phyloP scores from a whole-genome alignment of 2,888 invertebrate species.

The Odontocolon sp. region DNA sequence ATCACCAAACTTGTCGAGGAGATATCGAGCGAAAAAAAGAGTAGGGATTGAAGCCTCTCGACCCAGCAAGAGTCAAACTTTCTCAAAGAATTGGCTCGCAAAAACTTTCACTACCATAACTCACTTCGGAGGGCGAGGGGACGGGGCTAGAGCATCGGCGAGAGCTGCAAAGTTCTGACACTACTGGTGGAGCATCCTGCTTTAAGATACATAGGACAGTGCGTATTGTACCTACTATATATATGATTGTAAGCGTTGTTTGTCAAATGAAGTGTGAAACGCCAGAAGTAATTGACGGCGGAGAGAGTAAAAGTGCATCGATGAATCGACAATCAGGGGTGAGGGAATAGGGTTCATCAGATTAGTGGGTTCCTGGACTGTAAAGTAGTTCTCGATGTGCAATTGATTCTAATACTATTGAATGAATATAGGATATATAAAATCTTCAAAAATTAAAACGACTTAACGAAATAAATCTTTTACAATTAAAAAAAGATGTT shows the following conservation, averaged over 20 bases:
- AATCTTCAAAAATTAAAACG: too few relatives aligned
- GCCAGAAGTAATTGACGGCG: constrained; percentile 65
- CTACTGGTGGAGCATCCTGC: too few relatives aligned
- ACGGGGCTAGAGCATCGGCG: constrained; percentile 1
- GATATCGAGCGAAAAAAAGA: constrained; percentile 17
- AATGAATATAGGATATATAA: too few relatives aligned
- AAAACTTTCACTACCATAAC: constrained; percentile 72
- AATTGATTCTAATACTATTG: too few relatives aligned
- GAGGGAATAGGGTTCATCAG: constrained; percentile 28
- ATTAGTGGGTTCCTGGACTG: too few relatives aligned
- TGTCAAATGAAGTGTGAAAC: constrained; percentile 69
- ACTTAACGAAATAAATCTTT: too few relatives aligned
- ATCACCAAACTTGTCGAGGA: too few relatives aligned
- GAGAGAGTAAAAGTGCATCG: constrained; percentile 38
- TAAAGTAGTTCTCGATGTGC: too few relatives aligned
- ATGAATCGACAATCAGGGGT: constrained; percentile 10
- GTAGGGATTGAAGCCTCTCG: neutral
- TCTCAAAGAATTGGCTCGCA: constrained; percentile 53
- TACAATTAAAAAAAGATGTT: too few relatives aligned
- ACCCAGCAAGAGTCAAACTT: constrained; percentile 35
- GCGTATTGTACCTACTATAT: neutral
- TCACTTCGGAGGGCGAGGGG: constrained; percentile 63
- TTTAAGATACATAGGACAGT: too few relatives aligned
- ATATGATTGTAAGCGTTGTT: constrained; percentile 51
- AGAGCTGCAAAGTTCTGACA: neutral